Base-by-base conservation (phyloP, 2,113 vertebrate species). In the Oreamnos americanus region DNA sequence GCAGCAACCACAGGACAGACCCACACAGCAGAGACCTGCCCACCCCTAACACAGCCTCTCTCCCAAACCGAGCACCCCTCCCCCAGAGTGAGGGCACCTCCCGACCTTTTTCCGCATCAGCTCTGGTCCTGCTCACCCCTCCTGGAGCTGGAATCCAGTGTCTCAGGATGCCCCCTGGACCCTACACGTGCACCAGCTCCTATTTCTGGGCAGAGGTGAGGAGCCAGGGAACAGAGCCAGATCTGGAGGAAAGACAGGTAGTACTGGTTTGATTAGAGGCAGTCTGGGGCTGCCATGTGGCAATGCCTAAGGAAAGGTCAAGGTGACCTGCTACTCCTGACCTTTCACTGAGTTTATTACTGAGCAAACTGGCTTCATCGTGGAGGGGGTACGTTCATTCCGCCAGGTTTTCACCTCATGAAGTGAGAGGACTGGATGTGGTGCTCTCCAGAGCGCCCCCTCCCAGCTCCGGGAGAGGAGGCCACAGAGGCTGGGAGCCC, bases 111-210 rank as follows among this genome's bases (percentile, higher is more conserved):
- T 53, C 47, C 21, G 55, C 39, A 6, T 6, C 19, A 2, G 6
- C 23, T 78, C 14, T 0, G 1, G 19, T 39, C 43, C 51, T 17
- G 30, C 1, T 1, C 7, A 0, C 39, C 28, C 36, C 45, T 39
- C 53, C 30, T 8, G 14, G 39, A 30, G 39, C 33, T 1, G 2
- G 45, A 47, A 25, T 23, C 39, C 57, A 78, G 53, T 12, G 21
- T 51, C 33, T 28, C 6, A 0, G 51, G 53, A 51, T 28, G 47
- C 43, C 2, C 3, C 28, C 51, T 39, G n/a, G n/a, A 21, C 78
- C 57, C 78, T 74, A 26, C 7, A n/a, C 4, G 1, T 6, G 15
- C n/a, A 53, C 30, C 76, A 36, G 51, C 19, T 36, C 53, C n/a
- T 12, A 10, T 47, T 67, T 71, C 90, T 71, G 30, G 26, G 19